Conservation (phyloP, 2,797 vertebrate genomes). For the Rousettus madagascariensis region DNA sequence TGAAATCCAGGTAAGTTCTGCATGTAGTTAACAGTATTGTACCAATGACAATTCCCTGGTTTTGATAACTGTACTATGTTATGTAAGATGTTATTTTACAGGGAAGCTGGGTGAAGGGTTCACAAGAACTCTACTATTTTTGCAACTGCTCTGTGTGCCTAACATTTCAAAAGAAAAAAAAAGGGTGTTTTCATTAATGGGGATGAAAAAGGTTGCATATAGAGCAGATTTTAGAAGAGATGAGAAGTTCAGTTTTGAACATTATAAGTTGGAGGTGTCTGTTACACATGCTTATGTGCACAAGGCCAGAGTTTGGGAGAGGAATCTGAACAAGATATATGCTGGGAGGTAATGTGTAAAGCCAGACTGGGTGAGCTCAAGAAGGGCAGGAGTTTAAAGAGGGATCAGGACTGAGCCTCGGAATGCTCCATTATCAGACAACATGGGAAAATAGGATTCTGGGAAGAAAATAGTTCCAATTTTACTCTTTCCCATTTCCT, state of each 20-base stretch:
- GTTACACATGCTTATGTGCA: background rate
- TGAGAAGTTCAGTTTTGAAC: background rate
- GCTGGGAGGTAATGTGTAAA: background rate
- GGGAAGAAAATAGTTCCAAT: background rate
- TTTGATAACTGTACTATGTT: background rate
- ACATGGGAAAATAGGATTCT: background rate
- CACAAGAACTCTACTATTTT: background rate
- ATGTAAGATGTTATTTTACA: background rate
- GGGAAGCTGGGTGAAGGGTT: background rate
- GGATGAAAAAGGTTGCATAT: background rate
- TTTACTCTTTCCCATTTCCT: background rate
- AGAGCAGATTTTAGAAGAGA: background rate
- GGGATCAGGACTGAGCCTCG: background rate
- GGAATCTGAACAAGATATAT: background rate
- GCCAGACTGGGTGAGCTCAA: background rate
- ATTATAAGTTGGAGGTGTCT: background rate
- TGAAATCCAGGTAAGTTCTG: background rate
- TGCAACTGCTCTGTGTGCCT: background rate
- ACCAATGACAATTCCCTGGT: background rate
- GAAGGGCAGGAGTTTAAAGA: background rate
- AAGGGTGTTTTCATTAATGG: background rate
- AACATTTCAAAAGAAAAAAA: conserved; percentile 10
- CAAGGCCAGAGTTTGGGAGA: background rate
- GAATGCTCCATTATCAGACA: background rate
- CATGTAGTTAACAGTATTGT: background rate